Evolutionary conservation across 1,140 invertebrate genomes (phyloP).

Genomic region (Aplysia californica): DNA sequence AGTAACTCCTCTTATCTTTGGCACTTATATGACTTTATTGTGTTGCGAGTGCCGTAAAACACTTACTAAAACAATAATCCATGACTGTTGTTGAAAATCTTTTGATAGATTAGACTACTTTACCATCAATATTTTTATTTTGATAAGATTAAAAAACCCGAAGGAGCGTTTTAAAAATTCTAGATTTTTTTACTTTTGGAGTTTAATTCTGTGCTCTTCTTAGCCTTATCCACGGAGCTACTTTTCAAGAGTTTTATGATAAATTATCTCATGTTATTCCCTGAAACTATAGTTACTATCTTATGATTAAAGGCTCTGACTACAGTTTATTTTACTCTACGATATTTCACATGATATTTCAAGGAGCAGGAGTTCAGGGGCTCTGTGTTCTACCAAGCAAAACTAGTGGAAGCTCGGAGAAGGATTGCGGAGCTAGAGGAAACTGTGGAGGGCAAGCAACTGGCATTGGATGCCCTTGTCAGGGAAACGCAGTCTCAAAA

Average conservation of each 20-base stretch:
- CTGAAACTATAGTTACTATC: neutral
- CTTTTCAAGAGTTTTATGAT: neutral
- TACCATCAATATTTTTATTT: too few species aligned
- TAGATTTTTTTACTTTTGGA: neutral
- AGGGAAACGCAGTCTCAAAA: conserved; percentile 34
- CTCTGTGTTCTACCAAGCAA: conserved; percentile 26
- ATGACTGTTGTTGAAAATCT: too few species aligned
- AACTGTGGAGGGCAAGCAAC: conserved; percentile 45
- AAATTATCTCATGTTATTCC: neutral
- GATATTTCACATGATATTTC: neutral
- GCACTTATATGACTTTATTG: too few species aligned
- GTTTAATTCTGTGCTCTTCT: too few species aligned
- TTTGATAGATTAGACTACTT: too few species aligned
- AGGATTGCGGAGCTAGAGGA: conserved; percentile 51
- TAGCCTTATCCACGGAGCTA: too few species aligned
- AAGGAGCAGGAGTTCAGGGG: conserved; percentile 28
- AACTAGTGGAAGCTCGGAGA: conserved; percentile 31
- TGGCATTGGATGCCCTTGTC: conserved; percentile 43
- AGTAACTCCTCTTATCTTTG: too few species aligned
- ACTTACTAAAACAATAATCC: too few species aligned
- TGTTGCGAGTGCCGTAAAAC: too few species aligned
- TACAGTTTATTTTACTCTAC: neutral
- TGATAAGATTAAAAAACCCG: too few species aligned
- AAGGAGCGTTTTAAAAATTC: neutral
- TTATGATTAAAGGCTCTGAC: neutral